Evolutionary conservation across 2,113 vertebrate genomes (phyloP).

Genomic region (Menura novaehollandiae): DNA sequence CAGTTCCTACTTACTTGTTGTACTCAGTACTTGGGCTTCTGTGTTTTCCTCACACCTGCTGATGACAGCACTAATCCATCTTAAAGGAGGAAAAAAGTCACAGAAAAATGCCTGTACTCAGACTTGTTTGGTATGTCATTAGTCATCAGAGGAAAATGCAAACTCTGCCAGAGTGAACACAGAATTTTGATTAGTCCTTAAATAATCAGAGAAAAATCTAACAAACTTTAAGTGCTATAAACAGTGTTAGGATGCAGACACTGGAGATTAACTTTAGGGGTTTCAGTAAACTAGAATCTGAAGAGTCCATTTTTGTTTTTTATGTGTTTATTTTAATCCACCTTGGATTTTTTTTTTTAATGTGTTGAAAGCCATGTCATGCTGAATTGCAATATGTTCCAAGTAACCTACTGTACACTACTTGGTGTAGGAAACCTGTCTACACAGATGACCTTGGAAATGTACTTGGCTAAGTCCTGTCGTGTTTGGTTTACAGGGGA

Average conservation of each 20-base stretch:
- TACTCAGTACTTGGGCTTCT: neutral
- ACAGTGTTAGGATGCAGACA: neutral
- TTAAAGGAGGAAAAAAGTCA: neutral
- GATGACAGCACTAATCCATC: conserved; percentile 29
- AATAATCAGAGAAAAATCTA: conserved; percentile 17
- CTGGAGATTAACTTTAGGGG: neutral
- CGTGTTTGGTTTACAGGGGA: neutral
- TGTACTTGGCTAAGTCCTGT: neutral
- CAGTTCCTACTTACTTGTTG: neutral
- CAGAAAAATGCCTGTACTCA: neutral
- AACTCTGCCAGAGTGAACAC: neutral
- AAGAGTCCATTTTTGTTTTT: neutral
- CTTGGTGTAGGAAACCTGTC: neutral
- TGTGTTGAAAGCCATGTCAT: neutral
- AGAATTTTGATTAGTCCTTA: conserved; percentile 41
- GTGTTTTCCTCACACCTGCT: conserved; percentile 24
- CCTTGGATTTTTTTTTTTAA: neutral
- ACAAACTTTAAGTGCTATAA: neutral
- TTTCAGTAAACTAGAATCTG: neutral
- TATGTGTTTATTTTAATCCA: neutral
- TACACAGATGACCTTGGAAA: neutral
- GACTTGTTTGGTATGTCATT: conserved; percentile 27
- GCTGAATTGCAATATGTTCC: neutral
- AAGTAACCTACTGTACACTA: neutral
- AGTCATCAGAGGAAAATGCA: conserved; percentile 26